These are phyloP conservation scores for Dolichomitus sp. DNA, from an alignment of 2,888 invertebrate species.

Conservation along the genomic window DNA sequence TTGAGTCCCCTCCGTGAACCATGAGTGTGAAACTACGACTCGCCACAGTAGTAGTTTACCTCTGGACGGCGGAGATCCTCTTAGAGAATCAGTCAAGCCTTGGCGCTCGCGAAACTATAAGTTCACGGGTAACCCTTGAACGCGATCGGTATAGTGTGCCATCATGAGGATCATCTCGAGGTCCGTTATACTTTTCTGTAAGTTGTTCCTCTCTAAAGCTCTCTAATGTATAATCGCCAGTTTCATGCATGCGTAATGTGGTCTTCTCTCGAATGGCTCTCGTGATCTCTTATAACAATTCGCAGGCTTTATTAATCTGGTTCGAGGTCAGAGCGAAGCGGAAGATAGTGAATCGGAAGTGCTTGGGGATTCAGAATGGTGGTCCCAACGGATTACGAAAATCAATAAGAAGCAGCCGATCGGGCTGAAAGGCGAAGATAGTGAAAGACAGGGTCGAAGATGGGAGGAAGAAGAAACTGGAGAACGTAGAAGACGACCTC, in stretches of 20 bases:
- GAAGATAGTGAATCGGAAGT: constrained; percentile 53
- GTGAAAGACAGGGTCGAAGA: constrained; percentile 28
- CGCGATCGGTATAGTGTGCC: constrained; percentile 28
- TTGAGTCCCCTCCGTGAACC: constrained; percentile 57
- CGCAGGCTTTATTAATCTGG: constrained; percentile 63
- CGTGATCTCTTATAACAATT: constrained; percentile 13
- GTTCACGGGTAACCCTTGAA: constrained; percentile 56
- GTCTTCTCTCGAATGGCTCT: neutral
- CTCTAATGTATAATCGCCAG: constrained; percentile 9
- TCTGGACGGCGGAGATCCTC: constrained; percentile 53
- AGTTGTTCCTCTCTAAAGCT: constrained; percentile 46
- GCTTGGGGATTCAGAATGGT: constrained; percentile 56
- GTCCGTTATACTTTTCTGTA: constrained; percentile 66
- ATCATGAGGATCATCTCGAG: constrained; percentile 66
- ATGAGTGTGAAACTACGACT: constrained; percentile 54
- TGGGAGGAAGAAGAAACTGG: constrained; percentile 45
- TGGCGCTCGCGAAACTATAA: constrained; percentile 59
- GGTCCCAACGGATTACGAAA: constrained; percentile 59
- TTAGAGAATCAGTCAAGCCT: constrained; percentile 62
- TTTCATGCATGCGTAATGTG: constrained; percentile 1
- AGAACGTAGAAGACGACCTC: constrained; percentile 54
- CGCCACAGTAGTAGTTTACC: constrained; percentile 49
- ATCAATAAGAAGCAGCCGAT: constrained; percentile 45
- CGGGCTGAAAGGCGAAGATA: constrained; percentile 54
- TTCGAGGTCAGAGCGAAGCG: constrained; percentile 53